phyloP scores from a whole-genome alignment of 2,888 invertebrate genomes.

The Plagodis dolabraria region DNA sequence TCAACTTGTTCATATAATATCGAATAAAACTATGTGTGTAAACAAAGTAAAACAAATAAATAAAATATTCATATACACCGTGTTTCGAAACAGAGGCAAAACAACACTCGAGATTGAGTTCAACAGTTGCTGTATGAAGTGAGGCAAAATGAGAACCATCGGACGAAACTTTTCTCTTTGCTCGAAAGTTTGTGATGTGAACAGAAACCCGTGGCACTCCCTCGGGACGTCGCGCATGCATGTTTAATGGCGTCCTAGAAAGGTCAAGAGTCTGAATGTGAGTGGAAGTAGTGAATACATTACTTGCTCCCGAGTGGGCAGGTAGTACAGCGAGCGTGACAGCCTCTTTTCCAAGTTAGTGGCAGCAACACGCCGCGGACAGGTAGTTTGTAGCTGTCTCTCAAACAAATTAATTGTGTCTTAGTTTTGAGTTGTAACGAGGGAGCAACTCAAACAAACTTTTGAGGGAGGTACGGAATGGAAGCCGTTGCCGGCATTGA shows the following conservation, averaged over 20 bases:
- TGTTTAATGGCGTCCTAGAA: slow-evolving; percentile 80
- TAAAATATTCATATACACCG: slow-evolving; percentile 44
- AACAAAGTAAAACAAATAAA: slow-evolving; percentile 28
- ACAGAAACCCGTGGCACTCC: slow-evolving; percentile 69
- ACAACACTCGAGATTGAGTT: slow-evolving; percentile 55
- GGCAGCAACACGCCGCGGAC: slow-evolving; percentile 65
- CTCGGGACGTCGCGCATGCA: slow-evolving; percentile 74
- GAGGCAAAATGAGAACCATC: slow-evolving; percentile 70
- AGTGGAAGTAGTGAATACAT: slow-evolving; percentile 76
- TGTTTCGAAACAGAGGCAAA: slow-evolving; percentile 47
- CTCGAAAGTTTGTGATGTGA: slow-evolving; percentile 74
- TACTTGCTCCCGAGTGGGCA: slow-evolving; percentile 67
- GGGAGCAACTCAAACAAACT: slow-evolving; percentile 72
- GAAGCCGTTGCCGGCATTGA: slow-evolving; percentile 49
- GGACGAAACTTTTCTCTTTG: slow-evolving; percentile 77
- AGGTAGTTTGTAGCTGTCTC: slow-evolving; percentile 81
- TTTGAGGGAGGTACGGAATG: slow-evolving; percentile 67
- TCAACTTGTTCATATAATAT: slow-evolving; percentile 12
- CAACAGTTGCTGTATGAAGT: slow-evolving; percentile 59
- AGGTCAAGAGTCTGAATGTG: slow-evolving; percentile 79
- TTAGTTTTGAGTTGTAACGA: slow-evolving; percentile 75
- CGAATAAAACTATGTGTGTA: slow-evolving; percentile 22
- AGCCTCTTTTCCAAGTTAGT: slow-evolving; percentile 73
- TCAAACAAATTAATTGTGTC: slow-evolving; percentile 82
- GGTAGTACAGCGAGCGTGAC: slow-evolving; percentile 58